A percentile compares a stretch with the other conserved stretches of the same genome.
phyloP scores from a whole-genome alignment of 1,140 invertebrate genomes.

The Brachionus asplanchnoidis region DNA sequence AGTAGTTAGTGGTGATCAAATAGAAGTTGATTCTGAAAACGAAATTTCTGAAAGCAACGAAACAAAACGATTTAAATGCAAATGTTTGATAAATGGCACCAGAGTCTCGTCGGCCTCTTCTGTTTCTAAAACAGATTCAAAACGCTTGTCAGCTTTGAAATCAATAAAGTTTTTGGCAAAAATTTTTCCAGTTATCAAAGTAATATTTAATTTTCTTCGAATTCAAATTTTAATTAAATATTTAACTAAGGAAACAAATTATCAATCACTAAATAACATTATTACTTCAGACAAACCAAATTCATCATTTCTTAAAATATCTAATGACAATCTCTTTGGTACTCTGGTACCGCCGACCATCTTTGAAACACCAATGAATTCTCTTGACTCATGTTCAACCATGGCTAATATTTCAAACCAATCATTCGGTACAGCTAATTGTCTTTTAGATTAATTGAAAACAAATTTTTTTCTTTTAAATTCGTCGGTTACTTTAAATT shows the following conservation, averaged over 20 bases:
- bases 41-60: background rate
- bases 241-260: slow-evolving; percentile 27
- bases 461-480: slow-evolving; percentile 32
- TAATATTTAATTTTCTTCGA: background rate
- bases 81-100: slow-evolving; percentile 25
- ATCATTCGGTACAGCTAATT: slow-evolving; percentile 10
- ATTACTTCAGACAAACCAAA: background rate
- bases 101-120: background rate
- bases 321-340: background rate
- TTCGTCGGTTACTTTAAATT: background rate
- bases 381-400: background rate
- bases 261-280: background rate
- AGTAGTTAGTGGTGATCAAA: background rate
- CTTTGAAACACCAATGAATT: background rate
- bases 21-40: background rate
- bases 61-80: background rate
- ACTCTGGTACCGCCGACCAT: background rate
- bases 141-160: slow-evolving; percentile 15
- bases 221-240: background rate
- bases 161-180: slow-evolving; percentile 13
- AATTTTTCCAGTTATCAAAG: slow-evolving; percentile 22
- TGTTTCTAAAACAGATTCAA: background rate
- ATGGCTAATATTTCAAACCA: background rate
- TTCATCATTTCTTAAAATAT: background rate
- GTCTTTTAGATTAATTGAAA: background rate